Conservation (phyloP, 1,140 invertebrate genomes). For the Drosophila biarmipes region DNA sequence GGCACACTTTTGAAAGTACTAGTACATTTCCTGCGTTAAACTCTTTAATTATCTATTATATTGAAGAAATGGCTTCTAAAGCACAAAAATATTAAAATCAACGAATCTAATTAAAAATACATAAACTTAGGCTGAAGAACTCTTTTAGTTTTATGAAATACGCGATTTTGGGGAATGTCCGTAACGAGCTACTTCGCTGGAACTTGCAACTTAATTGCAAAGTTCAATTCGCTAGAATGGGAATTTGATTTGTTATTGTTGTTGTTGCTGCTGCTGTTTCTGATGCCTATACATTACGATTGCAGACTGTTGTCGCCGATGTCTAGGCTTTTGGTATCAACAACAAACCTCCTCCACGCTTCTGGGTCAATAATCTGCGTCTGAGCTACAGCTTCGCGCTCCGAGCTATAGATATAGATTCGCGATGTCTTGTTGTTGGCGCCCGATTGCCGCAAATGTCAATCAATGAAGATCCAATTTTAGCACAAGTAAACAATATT, state of each 20-base stretch:
- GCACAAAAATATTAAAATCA: too few relatives aligned
- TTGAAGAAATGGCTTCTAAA: too few relatives aligned
- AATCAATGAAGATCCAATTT: slow-evolving; percentile 82
- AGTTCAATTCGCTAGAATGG: slow-evolving; percentile 41
- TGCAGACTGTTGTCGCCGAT: slow-evolving; percentile 58
- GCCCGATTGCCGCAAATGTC: slow-evolving; percentile 67
- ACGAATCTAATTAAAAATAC: too few relatives aligned
- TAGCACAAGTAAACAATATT: slow-evolving; percentile 82
- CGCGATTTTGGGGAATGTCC: background rate
- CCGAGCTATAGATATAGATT: slow-evolving; percentile 9
- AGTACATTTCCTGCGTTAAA: too few relatives aligned
- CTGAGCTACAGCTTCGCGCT: slow-evolving; percentile 29
- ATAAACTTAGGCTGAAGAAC: background rate
- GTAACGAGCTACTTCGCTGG: background rate
- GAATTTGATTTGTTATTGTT: slow-evolving; percentile 26
- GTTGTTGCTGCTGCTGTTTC: slow-evolving; percentile 15
- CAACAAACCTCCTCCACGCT: slow-evolving; percentile 60
- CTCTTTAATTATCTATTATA: too few relatives aligned
- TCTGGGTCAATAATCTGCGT: slow-evolving; percentile 82
- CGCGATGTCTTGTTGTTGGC: slow-evolving; percentile 47
- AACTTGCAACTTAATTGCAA: slow-evolving; percentile 26
- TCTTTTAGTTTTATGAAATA: background rate
- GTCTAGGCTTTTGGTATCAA: slow-evolving; percentile 69
- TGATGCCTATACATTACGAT: slow-evolving; percentile 19
- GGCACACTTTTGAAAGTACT: too few relatives aligned